Base-by-base conservation (phyloP, 2,797 vertebrate genomes). In the Salarias fasciatus region DNA sequence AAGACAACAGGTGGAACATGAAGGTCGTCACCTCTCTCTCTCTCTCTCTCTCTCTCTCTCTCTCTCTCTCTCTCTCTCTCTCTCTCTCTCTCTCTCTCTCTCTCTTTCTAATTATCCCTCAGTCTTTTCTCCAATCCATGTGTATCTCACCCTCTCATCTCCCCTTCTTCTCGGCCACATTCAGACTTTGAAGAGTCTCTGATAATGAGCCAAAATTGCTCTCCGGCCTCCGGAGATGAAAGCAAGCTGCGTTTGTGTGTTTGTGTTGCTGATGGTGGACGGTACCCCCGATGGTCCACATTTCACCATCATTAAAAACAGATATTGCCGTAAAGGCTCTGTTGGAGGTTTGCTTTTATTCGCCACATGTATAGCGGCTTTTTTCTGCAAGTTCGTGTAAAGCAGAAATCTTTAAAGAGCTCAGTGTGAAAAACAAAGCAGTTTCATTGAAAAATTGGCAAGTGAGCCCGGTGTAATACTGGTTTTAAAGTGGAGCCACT, bases 61-160 rank as follows among this genome's bases (percentile, higher is more conserved):
- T 66, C 48, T 78, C 74, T 83, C 83, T 90, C 50, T 90, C n/a
- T n/a, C 42, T 42, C 11, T 41, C 43, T 35, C 42, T 50, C 53
- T n/a, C 46, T 36, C 52, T 37, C 33, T 18, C 36, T 63, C 48
- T 13, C 43, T 53, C 72, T 62, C 59, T 33, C 35, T 33, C 44
- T 66, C 48, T 78, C 74, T 83, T 83, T 90, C 50, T 90, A 88
- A 90, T 90, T 89, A 89, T 71, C 57, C 50, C 64, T 75, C 67
- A 47, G 64, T 75, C 69, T 66, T 72, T 63, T 75, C 76, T 75
- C 61, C 68, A 55, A 42, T 84, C 79, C 76, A 69, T 75, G 61
- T 77, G 72, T 33, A 67, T 75, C 66, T 77, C 65, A 6, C 57
- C 80, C 70, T 85, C 81, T 88, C 80, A 81, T 88, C 80, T 79